phyloP scores from a whole-genome alignment of 2,797 vertebrate species.

The Tympanoctomys barrerae region DNA sequence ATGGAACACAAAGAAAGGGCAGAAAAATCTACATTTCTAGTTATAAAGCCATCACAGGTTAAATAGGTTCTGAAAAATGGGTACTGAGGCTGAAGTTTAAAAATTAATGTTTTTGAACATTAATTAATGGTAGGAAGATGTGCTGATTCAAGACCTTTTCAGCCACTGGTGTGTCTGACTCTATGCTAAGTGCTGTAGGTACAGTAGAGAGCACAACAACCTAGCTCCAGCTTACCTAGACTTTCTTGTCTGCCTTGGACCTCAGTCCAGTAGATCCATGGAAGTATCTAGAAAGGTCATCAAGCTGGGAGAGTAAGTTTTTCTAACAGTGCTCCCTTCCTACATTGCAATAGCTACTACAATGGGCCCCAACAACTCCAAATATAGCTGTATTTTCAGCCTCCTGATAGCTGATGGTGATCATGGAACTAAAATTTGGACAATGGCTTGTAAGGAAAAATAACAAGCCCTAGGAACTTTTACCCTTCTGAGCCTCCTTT shows the following conservation, averaged over 20 bases:
- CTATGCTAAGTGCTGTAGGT: not conserved
- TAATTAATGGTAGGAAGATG: not conserved
- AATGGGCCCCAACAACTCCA: not conserved
- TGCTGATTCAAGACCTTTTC: not conserved
- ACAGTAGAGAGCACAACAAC: not conserved
- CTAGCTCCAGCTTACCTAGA: not conserved
- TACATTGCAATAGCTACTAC: not conserved
- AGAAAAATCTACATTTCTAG: not conserved
- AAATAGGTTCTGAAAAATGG: not conserved
- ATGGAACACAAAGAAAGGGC: not conserved
- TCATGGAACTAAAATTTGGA: not conserved
- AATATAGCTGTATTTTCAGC: not conserved
- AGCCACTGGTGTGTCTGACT: not conserved
- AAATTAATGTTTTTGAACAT: not conserved
- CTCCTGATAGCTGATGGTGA: not conserved
- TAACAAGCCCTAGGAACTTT: not conserved
- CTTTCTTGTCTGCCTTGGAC: not conserved
- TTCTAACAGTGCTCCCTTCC: not conserved
- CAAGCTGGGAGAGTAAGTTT: not conserved
- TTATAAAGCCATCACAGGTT: not conserved
- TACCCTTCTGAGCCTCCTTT: too few relatives aligned
- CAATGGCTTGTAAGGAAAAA: not conserved
- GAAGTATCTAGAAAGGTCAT: not conserved
- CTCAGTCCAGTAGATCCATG: not conserved
- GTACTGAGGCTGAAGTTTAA: not conserved